Conservation (phyloP, 2,113 vertebrate species). For the Oreochromis tanganicae region DNA sequence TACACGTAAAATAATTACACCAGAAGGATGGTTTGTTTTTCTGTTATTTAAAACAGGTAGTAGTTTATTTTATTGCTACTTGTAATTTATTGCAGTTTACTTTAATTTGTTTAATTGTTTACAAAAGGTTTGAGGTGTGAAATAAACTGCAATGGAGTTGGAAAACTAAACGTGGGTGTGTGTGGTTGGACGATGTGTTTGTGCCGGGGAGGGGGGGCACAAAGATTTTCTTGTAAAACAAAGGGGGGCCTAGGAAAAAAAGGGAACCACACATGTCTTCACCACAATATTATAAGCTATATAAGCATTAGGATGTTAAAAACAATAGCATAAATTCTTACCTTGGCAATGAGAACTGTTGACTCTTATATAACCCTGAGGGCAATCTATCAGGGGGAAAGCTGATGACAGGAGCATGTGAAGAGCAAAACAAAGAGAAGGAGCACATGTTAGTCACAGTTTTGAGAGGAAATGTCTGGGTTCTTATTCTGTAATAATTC, state of each 20-base stretch:
- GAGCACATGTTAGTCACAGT: not conserved
- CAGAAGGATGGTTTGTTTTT: not conserved
- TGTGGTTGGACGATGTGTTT: not conserved
- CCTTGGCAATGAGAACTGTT: slow-evolving; percentile 94
- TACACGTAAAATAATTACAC: not conserved
- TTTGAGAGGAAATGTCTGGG: not conserved
- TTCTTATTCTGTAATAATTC: not conserved
- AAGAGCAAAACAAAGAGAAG: not conserved
- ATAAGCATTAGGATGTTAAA: not conserved
- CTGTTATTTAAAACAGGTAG: not conserved
- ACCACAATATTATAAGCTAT: not conserved
- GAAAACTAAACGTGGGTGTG: not conserved
- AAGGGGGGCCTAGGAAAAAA: not conserved
- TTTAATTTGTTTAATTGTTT: not conserved
- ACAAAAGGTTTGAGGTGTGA: not conserved
- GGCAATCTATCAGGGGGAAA: slow-evolving; percentile 84
- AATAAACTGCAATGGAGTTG: not conserved
- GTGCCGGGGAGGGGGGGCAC: not conserved
- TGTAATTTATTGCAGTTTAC: not conserved
- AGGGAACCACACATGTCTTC: not conserved
- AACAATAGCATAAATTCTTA: slow-evolving; percentile 46
- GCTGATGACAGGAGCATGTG: slow-evolving; percentile 56
- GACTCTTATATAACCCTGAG: slow-evolving; percentile 88
- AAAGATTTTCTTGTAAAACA: not conserved
- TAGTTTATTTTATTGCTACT: not conserved